Base-by-base conservation (phyloP, 2,888 invertebrate genomes). In the Platycheirus rosarum region DNA sequence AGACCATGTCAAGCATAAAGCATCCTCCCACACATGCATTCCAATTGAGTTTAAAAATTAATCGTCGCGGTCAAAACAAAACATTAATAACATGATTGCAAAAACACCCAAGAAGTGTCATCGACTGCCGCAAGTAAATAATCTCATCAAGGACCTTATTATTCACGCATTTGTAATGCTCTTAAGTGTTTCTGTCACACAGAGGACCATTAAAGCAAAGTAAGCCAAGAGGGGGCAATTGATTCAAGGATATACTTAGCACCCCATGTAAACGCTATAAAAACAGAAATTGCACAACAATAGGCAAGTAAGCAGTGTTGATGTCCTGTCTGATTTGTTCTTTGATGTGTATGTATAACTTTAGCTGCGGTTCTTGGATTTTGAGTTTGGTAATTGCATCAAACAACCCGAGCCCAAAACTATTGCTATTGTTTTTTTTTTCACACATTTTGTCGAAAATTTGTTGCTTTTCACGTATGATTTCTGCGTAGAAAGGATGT, bases 101-200 rank as follows among this genome's bases (percentile, higher is more conserved):
- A 32, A 32, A 32, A 32, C 8, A 32, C 2, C 62, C 42, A 23
- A 44, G 49, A 74, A 79, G 69, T 79, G 74, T 69, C 74, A 46
- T 63, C 63, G 48, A 57, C 35, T 16, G 26, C 49, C 51, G 23
- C 42, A 29, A 60, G 16, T 44, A 60, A 65, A 35, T 74, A 79
- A 74, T 79, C 68, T 40, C 16, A 69, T 65, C 65, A 80, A 80
- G 70, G 57, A 53, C 65, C 75, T 60, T 63, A 74, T 63, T 57
- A 69, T 74, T 63, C 68, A 69, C 35, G 63, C 63, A 74, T 74
- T 74, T 68, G 48, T 69, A 74, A 65, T 79, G 69, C 69, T 75
- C 65, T 80, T 75, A 75, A 80, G 80, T 75, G 75, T 70, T 77
- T 79, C 40, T 79, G 53, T 65, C 69, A 46, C 74, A 63, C 79